Evolutionary conservation across 2,113 vertebrate genomes (phyloP).

Genomic region (Axis porcinus): DNA sequence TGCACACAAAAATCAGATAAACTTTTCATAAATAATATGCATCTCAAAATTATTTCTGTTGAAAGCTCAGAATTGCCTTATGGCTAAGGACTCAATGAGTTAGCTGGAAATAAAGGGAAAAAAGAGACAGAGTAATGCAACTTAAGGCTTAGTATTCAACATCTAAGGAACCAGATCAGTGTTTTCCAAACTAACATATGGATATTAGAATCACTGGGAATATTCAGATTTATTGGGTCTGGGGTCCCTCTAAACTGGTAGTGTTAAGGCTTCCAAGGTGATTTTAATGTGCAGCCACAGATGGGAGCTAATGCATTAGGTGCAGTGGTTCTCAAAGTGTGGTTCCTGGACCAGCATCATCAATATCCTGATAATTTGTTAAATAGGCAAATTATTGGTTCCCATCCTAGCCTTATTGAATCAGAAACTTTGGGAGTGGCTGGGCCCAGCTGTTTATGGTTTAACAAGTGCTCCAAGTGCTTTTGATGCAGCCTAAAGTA

Average conservation of each 20-base stretch:
- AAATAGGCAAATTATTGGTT: background rate
- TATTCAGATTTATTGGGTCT: background rate
- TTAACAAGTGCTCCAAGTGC: background rate
- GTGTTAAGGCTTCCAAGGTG: background rate
- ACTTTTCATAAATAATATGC: background rate
- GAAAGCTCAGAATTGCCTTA: background rate
- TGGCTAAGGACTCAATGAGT: background rate
- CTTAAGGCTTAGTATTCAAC: background rate
- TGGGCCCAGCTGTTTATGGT: background rate
- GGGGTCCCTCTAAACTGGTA: too few relatives aligned
- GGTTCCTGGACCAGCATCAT: background rate
- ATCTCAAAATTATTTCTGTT: constrained; percentile 34
- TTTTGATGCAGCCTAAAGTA: background rate
- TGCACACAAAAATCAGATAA: background rate
- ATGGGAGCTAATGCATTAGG: too few relatives aligned
- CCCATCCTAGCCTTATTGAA: background rate
- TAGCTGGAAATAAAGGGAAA: background rate
- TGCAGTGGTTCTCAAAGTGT: background rate
- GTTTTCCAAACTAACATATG: background rate
- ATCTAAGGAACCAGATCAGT: background rate
- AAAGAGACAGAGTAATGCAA: background rate
- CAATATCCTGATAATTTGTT: background rate
- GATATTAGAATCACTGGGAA: background rate
- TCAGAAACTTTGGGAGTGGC: background rate
- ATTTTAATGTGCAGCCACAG: background rate